phyloP scores from a whole-genome alignment of 2,797 vertebrate species.

The Euthynnus affinis region DNA sequence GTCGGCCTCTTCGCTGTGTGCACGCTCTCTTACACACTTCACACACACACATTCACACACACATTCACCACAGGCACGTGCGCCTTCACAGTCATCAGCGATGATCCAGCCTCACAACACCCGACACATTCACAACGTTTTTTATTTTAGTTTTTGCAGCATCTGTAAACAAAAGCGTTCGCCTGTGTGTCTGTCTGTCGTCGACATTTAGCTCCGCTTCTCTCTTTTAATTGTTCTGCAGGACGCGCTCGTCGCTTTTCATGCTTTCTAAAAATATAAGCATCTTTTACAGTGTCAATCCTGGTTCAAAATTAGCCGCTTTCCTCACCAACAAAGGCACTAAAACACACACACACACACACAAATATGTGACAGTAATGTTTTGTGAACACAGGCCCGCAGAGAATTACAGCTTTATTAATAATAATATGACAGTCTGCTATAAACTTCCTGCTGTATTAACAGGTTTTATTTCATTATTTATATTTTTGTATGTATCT shows the following conservation, averaged over 20 bases:
- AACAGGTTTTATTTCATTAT: background rate
- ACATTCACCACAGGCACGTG: background rate
- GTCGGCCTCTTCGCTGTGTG: constrained; percentile 46
- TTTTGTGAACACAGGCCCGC: background rate
- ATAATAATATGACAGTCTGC: too few species aligned
- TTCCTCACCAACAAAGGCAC: constrained; percentile 10
- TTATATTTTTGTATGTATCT: background rate
- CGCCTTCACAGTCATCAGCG: constrained; percentile 9
- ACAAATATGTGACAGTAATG: background rate
- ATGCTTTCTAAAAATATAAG: constrained; percentile 48
- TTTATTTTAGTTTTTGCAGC: too few species aligned
- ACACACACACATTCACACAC: constrained; percentile 17
- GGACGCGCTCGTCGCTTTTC: background rate
- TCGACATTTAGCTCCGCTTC: background rate
- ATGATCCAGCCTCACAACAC: too few species aligned
- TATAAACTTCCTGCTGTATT: too few species aligned
- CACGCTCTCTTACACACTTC: constrained; percentile 26
- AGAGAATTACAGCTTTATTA: too few species aligned
- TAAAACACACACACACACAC: too few species aligned
- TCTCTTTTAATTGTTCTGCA: background rate
- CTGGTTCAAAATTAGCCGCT: constrained; percentile 43
- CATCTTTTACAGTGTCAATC: constrained; percentile 30
- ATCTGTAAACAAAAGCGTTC: too few species aligned
- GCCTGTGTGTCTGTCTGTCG: too few species aligned
- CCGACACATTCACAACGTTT: too few species aligned